Percentiles rank a stretch among this genome's conserved stretches.
Conservation (phyloP, 2,888 invertebrate species). For the Gymnocheta viridis region DNA sequence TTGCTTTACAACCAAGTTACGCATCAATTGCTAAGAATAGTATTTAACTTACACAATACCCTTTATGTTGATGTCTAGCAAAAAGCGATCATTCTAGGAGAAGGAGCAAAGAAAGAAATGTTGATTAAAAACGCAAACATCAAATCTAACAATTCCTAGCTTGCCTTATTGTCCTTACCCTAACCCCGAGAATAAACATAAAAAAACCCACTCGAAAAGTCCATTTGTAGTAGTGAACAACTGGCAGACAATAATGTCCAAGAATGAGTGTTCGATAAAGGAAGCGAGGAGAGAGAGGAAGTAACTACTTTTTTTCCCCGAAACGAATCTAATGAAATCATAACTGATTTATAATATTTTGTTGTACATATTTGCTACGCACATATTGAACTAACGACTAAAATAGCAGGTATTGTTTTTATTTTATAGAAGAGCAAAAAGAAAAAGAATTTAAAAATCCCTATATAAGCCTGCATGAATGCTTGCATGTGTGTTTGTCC, state of each 20-base stretch:
- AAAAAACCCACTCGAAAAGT: background rate
- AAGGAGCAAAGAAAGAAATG: constrained; percentile 44
- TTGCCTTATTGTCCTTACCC: background rate
- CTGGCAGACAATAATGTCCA: constrained; percentile 9
- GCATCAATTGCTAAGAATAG: constrained; percentile 55
- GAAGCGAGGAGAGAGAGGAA: background rate
- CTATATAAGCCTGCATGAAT: constrained; percentile 56
- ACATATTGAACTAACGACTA: constrained; percentile 79
- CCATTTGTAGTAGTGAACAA: background rate
- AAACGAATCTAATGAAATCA: constrained; percentile 78
- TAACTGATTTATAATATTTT: constrained; percentile 74
- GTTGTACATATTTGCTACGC: constrained; percentile 57
- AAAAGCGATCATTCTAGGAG: background rate
- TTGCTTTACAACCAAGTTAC: constrained; percentile 28
- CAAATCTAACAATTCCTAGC: constrained; percentile 54
- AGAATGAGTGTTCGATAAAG: background rate
- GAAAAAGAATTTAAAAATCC: background rate
- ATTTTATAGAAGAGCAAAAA: constrained; percentile 31
- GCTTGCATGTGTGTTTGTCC: constrained; percentile 55
- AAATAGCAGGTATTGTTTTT: constrained; percentile 58
- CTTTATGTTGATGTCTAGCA: constrained; percentile 9
- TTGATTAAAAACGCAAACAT: constrained; percentile 80
- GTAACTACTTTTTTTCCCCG: constrained; percentile 30
- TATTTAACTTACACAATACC: constrained; percentile 8
- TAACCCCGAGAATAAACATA: background rate